Conservation (phyloP, 2,888 invertebrate species). For the Andrena marginata region DNA sequence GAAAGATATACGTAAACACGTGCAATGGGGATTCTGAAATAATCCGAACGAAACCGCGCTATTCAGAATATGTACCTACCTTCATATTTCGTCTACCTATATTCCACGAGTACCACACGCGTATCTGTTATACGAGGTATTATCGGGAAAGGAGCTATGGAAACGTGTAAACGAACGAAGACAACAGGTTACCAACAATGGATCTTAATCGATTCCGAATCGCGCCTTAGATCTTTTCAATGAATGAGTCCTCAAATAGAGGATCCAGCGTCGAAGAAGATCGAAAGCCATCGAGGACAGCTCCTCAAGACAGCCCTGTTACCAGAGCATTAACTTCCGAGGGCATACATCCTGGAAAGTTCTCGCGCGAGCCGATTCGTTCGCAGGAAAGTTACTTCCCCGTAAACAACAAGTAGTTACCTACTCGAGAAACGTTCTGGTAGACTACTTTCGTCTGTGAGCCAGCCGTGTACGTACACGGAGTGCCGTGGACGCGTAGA, state of each 20-base stretch:
- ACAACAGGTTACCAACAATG: background rate
- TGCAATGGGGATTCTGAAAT: background rate
- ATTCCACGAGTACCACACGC: too few species aligned
- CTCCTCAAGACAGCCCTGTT: slow-evolving; percentile 59
- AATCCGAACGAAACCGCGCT: slow-evolving; percentile 4
- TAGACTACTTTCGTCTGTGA: slow-evolving; percentile 62
- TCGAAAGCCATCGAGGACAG: slow-evolving; percentile 48
- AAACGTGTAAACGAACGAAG: background rate
- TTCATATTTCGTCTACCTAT: background rate
- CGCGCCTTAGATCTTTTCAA: slow-evolving; percentile 7
- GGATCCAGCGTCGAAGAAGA: slow-evolving; percentile 52
- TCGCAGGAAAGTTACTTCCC: slow-evolving; percentile 78
- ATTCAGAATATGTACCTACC: background rate
- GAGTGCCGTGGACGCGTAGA: slow-evolving; percentile 49
- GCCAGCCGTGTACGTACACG: slow-evolving; percentile 61
- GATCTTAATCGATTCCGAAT: background rate
- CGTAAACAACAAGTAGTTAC: slow-evolving; percentile 81
- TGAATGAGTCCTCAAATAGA: slow-evolving; percentile 22
- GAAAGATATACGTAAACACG: slow-evolving; percentile 20
- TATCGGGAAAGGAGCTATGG: background rate
- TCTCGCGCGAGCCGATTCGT: slow-evolving; percentile 77
- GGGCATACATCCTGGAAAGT: slow-evolving; percentile 79
- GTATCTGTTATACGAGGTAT: too few species aligned
- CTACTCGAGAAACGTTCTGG: slow-evolving; percentile 72
- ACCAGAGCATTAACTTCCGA: slow-evolving; percentile 77